Percentiles rank a stretch among this genome's conserved stretches.
Evolutionary conservation across 2,113 vertebrate genomes (phyloP).

Genomic region (Microcebus lehilahytsara): DNA sequence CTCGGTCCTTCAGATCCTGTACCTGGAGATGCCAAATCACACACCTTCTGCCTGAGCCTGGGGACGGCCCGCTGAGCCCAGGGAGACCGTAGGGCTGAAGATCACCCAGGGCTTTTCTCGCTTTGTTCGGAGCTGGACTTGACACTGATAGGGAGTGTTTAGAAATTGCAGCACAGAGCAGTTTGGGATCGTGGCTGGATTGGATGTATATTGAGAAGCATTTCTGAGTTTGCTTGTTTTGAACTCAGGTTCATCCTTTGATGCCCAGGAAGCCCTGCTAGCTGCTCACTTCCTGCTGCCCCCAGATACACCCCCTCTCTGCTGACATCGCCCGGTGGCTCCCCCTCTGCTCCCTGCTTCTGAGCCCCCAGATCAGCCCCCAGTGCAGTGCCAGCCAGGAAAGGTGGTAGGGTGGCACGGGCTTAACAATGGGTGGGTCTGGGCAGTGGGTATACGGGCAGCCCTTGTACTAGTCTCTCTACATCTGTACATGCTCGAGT

Average conservation of each 20-base stretch:
- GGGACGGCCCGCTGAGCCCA: fast-evolving
- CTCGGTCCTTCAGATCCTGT: neutral
- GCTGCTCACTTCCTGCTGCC: neutral
- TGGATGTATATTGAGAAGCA: too few relatives aligned
- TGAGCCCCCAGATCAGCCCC: neutral
- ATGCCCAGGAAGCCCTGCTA: neutral
- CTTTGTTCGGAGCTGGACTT: neutral
- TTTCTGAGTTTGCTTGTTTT: neutral
- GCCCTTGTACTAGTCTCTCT: neutral
- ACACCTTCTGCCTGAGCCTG: neutral
- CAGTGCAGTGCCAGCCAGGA: neutral
- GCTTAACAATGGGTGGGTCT: neutral
- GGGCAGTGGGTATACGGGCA: neutral
- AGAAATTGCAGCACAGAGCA: neutral
- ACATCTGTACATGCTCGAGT: neutral
- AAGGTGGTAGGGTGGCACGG: neutral
- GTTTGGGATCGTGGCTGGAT: too few relatives aligned
- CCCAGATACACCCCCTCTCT: neutral
- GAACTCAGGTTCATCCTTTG: neutral
- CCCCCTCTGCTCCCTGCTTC: neutral
- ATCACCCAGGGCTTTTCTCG: fast-evolving
- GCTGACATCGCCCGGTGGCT: neutral
- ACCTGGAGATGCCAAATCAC: neutral
- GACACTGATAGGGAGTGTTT: neutral
- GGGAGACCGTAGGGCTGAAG: neutral